Evolutionary conservation across 2,888 invertebrate genomes (phyloP).

Genomic region (Lepidocyrtinus sp.): DNA sequence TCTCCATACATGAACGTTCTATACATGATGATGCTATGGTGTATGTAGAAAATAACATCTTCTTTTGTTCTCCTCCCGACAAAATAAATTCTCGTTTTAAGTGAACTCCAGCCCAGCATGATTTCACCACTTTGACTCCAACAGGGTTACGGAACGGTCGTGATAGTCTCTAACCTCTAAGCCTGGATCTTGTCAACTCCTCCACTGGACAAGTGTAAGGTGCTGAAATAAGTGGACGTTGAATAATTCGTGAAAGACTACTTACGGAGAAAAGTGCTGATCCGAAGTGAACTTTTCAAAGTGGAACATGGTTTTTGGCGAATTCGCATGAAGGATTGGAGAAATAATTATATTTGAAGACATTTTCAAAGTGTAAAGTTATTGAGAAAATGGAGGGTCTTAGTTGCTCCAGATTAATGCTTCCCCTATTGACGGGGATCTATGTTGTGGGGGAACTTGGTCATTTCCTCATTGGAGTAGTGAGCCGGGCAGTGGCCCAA

Average conservation of each 20-base stretch:
- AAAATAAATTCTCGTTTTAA: constrained; percentile 36
- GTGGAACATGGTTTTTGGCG: too few relatives aligned
- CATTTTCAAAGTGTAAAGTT: background rate
- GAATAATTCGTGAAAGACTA: too few relatives aligned
- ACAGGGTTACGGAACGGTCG: constrained; percentile 40
- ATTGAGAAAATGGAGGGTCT: constrained; percentile 8
- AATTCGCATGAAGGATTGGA: too few relatives aligned
- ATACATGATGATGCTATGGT: too few relatives aligned
- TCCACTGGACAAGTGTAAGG: too few relatives aligned
- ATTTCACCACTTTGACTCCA: constrained; percentile 40
- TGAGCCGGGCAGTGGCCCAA: constrained; percentile 87
- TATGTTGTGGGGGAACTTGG: constrained; percentile 90
- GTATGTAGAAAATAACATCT: background rate
- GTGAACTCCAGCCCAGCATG: background rate
- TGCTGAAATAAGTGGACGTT: too few relatives aligned
- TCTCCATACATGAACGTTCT: too few relatives aligned
- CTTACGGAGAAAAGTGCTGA: too few relatives aligned
- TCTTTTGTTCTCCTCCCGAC: background rate
- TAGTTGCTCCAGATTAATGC: constrained; percentile 61
- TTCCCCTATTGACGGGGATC: constrained; percentile 85
- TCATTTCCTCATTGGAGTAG: constrained; percentile 87
- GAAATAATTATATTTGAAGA: too few relatives aligned
- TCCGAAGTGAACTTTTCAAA: too few relatives aligned
- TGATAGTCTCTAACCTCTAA: too few relatives aligned
- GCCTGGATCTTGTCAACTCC: too few relatives aligned